Evolutionary conservation across 1,140 invertebrate genomes (phyloP), one percentile per base, ranked within the genome.

Genomic region (Acromyrmex charruanus): DNA sequence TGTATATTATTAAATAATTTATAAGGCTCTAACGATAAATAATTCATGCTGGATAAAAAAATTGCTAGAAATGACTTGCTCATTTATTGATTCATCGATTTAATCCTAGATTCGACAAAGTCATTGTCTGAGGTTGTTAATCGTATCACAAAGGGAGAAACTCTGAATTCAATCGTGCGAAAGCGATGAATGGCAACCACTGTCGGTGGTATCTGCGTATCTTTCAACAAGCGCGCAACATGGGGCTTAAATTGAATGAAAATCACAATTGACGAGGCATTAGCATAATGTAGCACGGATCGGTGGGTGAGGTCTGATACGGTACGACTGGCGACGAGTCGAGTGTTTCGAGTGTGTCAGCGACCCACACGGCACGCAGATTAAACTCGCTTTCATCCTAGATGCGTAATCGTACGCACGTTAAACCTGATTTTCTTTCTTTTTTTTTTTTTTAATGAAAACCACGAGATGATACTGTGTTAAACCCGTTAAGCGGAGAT

Each of bases 231-330:
- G 92, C 92, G 90, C 91, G 90, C 92, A 92, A 93, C 92, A 92
- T 85, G 92, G 89, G 86, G 89, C 90, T 92, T 93, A 93, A 93
- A 93, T 92, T 93, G 92, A 93, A 93, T 93, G 92, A 93, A 93
- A 92, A 92, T 92, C 92, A 92, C 92, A 92, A 92, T 93, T 93
- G 92, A 92, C 92, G 91, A 91, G 90, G 92, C 92, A 92, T 93
- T 93, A 92, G 92, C 92, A 92, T 93, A 93, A 93, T 92, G 92
- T 92, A 92, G 91, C 92, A 92, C 92, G 92, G 88, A 90, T 92
- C 92, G 87, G 91, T 89, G 90, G 91, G 90, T 92, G 92, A 92
- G 92, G 92, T 93, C 88, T 89, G 90, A 92, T 92, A 92, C 88
- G 88, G 87, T 88, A 92, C 87, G 77, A 87, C 53, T 44, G 68